Evolutionary conservation across 2,113 vertebrate species (phyloP).

Genomic region (Cheilinus undulatus): DNA sequence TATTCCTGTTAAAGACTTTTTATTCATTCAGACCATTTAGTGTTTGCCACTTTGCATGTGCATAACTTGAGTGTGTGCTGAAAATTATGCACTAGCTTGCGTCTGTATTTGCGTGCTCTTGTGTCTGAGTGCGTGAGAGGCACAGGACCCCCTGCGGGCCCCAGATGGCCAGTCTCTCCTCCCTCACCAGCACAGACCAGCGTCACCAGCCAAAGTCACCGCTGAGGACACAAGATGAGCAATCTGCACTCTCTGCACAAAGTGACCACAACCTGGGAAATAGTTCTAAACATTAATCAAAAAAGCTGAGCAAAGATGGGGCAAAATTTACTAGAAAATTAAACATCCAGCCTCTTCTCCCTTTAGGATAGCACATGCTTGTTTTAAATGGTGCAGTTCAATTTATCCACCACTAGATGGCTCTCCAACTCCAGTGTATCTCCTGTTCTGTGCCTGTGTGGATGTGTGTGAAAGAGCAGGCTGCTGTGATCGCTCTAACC

Average conservation of each 20-base stretch:
- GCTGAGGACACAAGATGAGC: constrained; percentile 36
- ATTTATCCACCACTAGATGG: constrained; percentile 61
- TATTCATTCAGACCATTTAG: constrained; percentile 49
- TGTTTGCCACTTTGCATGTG: constrained; percentile 58
- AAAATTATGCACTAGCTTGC: constrained; percentile 35
- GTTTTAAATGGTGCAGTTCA: not conserved
- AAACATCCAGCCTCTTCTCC: constrained; percentile 8
- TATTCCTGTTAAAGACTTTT: constrained; percentile 27
- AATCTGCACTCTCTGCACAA: constrained; percentile 38
- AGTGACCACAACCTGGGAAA: constrained; percentile 11
- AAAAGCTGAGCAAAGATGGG: not conserved
- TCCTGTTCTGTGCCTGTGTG: not conserved
- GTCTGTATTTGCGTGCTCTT: constrained; percentile 23
- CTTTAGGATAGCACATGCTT: not conserved
- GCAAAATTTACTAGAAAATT: not conserved
- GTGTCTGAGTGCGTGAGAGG: constrained; percentile 26
- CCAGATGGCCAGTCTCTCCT: constrained; percentile 75
- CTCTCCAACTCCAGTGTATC: constrained; percentile 42
- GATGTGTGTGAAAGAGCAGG: constrained; percentile 47
- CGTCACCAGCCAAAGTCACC: constrained; percentile 68
- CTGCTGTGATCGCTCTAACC: constrained; percentile 73
- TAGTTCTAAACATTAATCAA: not conserved
- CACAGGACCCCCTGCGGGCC: constrained; percentile 68
- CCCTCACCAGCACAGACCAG: constrained; percentile 40
- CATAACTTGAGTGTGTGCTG: constrained; percentile 44